Percentiles rank a stretch among this genome's conserved stretches.
These are phyloP conservation scores for Hypsibius dujardini DNA, from an alignment of 1,140 invertebrate genomes.

Conservation along the genomic window DNA sequence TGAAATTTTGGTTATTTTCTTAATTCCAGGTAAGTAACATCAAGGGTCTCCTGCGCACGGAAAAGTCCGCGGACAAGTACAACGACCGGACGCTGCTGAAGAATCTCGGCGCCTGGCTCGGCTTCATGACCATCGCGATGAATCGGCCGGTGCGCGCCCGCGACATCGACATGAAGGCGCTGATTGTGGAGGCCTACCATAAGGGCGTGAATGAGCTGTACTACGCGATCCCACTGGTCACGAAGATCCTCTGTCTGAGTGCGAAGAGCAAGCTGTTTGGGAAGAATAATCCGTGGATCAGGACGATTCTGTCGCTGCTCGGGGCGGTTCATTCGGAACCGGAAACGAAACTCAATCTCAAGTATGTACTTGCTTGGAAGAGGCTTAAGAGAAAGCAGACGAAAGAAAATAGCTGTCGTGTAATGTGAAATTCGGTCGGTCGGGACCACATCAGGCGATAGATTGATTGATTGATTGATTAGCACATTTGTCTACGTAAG, in stretches of 20 bases:
- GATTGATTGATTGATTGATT: too few species aligned
- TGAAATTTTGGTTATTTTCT: too few species aligned
- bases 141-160: constrained; percentile 72
- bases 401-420: too few species aligned
- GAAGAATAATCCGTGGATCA: constrained; percentile 94
- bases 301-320: constrained; percentile 86
- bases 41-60: constrained; percentile 73
- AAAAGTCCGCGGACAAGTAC: constrained; percentile 94
- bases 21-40: too few species aligned
- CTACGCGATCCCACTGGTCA: constrained; percentile 95
- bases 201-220: constrained; percentile 94
- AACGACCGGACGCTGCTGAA: constrained; percentile 88
- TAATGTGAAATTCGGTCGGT: too few species aligned
- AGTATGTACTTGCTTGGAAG: too few species aligned
- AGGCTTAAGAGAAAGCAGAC: too few species aligned
- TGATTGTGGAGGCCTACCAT: constrained; percentile 91
- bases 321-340: constrained; percentile 89
- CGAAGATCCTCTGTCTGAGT: constrained; percentile 94
- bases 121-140: constrained; percentile 81
- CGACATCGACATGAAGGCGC: constrained; percentile 79
- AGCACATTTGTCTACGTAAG: too few species aligned
- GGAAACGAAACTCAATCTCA: constrained; percentile 79
- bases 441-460: too few species aligned
- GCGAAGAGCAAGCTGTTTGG: constrained; percentile 86
- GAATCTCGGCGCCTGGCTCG: constrained; percentile 96